phyloP scores from a whole-genome alignment of 2,888 invertebrate genomes.

The Andrena fulva region DNA sequence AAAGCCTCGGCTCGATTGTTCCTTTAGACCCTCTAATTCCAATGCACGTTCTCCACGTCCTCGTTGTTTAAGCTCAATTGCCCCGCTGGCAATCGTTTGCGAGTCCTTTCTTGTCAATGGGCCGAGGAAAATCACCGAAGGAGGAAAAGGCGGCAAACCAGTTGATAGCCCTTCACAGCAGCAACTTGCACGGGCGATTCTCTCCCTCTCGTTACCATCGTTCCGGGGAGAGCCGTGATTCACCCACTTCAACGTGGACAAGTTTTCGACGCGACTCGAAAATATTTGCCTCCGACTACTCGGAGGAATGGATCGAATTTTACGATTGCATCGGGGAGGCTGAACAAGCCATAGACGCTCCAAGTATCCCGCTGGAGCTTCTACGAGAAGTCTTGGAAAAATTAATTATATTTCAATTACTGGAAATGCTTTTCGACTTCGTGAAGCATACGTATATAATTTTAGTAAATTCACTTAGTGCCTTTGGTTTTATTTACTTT shows the following conservation, averaged over 20 bases:
- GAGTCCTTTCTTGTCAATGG: constrained; percentile 60
- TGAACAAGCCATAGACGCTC: too few relatives aligned
- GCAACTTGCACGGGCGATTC: constrained; percentile 44
- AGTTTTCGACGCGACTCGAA: neutral
- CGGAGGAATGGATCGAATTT: neutral
- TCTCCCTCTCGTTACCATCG: constrained; percentile 46
- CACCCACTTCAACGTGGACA: neutral
- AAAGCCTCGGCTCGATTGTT: constrained; percentile 35
- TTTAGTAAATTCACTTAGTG: too few relatives aligned
- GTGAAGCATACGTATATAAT: too few relatives aligned
- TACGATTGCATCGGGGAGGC: too few relatives aligned
- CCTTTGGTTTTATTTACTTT: too few relatives aligned
- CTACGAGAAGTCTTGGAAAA: too few relatives aligned
- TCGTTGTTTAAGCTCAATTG: constrained; percentile 56
- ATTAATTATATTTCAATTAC: too few relatives aligned
- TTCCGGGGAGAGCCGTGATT: constrained; percentile 8
- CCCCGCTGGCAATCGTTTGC: constrained; percentile 56
- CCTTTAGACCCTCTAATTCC: constrained; percentile 50
- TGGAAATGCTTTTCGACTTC: too few relatives aligned
- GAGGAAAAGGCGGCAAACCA: constrained; percentile 48
- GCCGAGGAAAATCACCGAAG: constrained; percentile 55
- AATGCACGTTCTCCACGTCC: constrained; percentile 39
- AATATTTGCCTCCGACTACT: constrained; percentile 22
- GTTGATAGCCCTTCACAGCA: constrained; percentile 42
- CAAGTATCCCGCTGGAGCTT: too few relatives aligned